Evolutionary conservation across 2,888 invertebrate genomes (phyloP), one percentile per base, ranked within the genome.

Genomic region (Dicycla oo): DNA sequence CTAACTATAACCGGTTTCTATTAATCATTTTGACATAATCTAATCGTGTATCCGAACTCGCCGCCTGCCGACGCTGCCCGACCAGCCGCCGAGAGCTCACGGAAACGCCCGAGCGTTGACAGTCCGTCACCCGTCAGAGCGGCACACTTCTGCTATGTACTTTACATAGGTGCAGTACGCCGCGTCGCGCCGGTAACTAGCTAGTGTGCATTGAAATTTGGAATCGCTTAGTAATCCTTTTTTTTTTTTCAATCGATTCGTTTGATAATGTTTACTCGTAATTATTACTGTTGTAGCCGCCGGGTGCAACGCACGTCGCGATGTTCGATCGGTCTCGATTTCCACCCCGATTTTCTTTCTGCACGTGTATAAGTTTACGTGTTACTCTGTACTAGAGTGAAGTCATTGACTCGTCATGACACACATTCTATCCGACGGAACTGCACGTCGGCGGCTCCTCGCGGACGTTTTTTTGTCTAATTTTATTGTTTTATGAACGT

Each of bases 381-480:
- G 91, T 91, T 85, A 65, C 64, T 75, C 68, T 57, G 76, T 75
- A 74, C 78, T 75, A 73, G 73, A 79, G 89, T 90, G 89, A 90
- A 93, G 95, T 95, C 95, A 94, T 91, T 95, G 95, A 95, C 95
- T 93, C 92, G 92, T 90, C 93, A 90, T 96, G 96, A 96, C 96
- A 96, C 91, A 96, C 95, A 96, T 96, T 95, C 95, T 91, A 91
- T 90, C 86, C 92, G 94, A 93, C 93, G 91, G 93, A 89, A 90
- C 91, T 90, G 88, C 91, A 92, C 92, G 93, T 91, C 91, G 89
- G 90, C 67, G 88, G 89, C 89, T 92, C 91, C 73, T 78, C 76
- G 70, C 68, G 26, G 54, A 89, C 90, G 91, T 91, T 90, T 90
- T 88, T 89, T 86, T 86, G 86, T 88, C 89, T 88, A 90, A 91